Conservation (phyloP, 2,888 invertebrate genomes). For the Fragum sueziense region DNA sequence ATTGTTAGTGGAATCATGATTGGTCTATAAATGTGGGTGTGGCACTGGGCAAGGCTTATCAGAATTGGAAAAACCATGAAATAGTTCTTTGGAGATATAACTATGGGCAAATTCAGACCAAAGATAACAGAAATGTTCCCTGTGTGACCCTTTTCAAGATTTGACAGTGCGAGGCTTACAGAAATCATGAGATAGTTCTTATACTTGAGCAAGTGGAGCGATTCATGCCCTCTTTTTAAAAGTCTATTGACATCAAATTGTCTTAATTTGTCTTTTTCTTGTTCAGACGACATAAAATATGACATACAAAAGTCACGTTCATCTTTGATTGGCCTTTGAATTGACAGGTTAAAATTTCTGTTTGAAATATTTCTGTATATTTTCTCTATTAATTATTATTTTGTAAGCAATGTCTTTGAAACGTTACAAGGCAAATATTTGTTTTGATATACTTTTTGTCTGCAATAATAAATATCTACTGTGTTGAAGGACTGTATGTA, state of each 20-base stretch:
- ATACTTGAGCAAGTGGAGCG: too few species aligned
- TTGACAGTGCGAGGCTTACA: too few species aligned
- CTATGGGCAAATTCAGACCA: too few species aligned
- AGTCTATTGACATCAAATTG: constrained; percentile 8
- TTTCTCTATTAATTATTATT: not conserved
- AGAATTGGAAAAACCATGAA: too few species aligned
- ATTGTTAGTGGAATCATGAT: too few species aligned
- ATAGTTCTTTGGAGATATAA: too few species aligned
- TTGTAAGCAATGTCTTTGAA: constrained; percentile 3
- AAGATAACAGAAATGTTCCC: too few species aligned
- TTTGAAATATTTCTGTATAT: constrained; percentile 35
- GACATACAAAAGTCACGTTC: constrained; percentile 33
- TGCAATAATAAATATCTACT: constrained; percentile 36
- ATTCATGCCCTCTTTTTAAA: too few species aligned
- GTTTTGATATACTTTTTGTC: constrained; percentile 24
- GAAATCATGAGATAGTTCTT: too few species aligned
- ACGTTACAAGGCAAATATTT: constrained; percentile 24
- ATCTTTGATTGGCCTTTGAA: constrained; percentile 37
- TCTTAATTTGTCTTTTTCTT: constrained; percentile 11
- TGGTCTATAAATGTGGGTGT: too few species aligned
- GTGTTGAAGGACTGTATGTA: constrained; percentile 29
- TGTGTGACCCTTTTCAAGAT: too few species aligned
- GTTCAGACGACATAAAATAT: constrained; percentile 10
- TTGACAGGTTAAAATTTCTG: constrained; percentile 25
- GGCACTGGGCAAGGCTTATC: too few species aligned